Evolutionary conservation across 2,797 vertebrate species (phyloP).

Genomic region (Melanotaenia boesemani): DNA sequence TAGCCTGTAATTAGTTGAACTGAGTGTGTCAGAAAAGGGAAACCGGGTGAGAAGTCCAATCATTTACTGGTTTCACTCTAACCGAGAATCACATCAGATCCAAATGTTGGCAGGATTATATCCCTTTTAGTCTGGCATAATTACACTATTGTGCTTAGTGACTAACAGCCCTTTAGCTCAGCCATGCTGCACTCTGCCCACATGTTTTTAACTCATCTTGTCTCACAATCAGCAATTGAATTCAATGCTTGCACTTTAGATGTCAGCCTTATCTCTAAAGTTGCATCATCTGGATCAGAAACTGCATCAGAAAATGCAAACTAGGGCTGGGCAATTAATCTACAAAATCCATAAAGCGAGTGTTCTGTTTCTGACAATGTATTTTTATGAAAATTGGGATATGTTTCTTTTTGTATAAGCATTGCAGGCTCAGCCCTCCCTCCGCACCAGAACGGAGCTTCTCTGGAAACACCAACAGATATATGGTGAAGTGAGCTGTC

Average conservation of each 20-base stretch:
- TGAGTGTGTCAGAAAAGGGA: constrained; percentile 14
- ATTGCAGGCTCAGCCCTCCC: too few species aligned
- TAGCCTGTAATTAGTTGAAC: constrained; percentile 41
- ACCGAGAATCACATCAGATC: constrained; percentile 8
- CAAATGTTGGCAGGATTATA: not conserved
- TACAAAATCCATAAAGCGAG: too few species aligned
- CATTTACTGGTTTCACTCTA: constrained; percentile 5
- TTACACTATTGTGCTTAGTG: not conserved
- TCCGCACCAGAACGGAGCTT: too few species aligned
- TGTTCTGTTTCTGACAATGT: too few species aligned
- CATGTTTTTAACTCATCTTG: constrained; percentile 34
- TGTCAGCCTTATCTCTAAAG: constrained; percentile 84
- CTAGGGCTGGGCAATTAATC: too few species aligned
- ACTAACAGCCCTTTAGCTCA: not conserved
- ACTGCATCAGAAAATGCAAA: constrained; percentile 81
- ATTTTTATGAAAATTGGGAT: too few species aligned
- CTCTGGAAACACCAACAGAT: too few species aligned
- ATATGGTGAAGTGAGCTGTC: too few species aligned
- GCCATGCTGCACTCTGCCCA: not conserved
- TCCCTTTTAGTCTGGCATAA: constrained; percentile 1
- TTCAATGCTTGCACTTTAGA: constrained; percentile 86
- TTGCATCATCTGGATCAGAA: constrained; percentile 86
- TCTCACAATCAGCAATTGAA: constrained; percentile 40
- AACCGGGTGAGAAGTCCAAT: constrained; percentile 9
- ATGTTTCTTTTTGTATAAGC: too few species aligned